Conservation (phyloP, 2,888 invertebrate genomes). For the Tetramorium bicarinatum region DNA sequence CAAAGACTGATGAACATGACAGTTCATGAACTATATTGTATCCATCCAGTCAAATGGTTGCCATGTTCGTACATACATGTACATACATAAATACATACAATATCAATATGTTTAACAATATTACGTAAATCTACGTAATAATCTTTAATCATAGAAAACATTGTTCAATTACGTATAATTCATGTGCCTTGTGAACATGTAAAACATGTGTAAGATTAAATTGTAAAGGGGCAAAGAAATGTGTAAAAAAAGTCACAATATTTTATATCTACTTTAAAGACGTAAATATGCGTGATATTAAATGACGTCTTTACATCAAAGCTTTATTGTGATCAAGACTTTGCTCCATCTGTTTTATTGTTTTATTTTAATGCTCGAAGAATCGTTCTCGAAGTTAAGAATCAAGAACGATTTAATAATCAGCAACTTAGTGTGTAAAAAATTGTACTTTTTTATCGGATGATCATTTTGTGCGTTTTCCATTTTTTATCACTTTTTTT, state of each 20-base stretch:
- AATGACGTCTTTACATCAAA: slow-evolving; percentile 27
- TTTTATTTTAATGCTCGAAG: slow-evolving; percentile 53
- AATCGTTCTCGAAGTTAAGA: not conserved
- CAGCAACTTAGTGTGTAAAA: not conserved
- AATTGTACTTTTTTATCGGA: not conserved
- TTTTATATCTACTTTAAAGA: slow-evolving; percentile 24
- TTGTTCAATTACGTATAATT: slow-evolving; percentile 23
- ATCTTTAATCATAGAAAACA: not conserved
- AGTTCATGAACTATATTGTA: slow-evolving; percentile 14
- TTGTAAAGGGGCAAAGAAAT: not conserved
- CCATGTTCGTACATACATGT: slow-evolving; percentile 3
- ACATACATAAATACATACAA: not conserved
- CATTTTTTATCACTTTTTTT: not conserved
- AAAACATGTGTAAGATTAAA: not conserved
- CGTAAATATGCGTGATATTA: not conserved
- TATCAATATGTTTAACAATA: not conserved
- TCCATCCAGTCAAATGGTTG: slow-evolving; percentile 28
- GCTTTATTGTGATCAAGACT: slow-evolving; percentile 32
- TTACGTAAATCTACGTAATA: slow-evolving; percentile 9
- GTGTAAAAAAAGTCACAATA: not conserved
- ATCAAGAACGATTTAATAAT: slow-evolving; percentile 7
- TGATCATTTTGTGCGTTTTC: not conserved
- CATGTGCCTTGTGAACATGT: slow-evolving; percentile 38
- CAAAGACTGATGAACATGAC: slow-evolving; percentile 47
- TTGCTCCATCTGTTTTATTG: slow-evolving; percentile 12